Conservation (phyloP, 1,140 invertebrate species). For the Globodera ellingtonae region DNA sequence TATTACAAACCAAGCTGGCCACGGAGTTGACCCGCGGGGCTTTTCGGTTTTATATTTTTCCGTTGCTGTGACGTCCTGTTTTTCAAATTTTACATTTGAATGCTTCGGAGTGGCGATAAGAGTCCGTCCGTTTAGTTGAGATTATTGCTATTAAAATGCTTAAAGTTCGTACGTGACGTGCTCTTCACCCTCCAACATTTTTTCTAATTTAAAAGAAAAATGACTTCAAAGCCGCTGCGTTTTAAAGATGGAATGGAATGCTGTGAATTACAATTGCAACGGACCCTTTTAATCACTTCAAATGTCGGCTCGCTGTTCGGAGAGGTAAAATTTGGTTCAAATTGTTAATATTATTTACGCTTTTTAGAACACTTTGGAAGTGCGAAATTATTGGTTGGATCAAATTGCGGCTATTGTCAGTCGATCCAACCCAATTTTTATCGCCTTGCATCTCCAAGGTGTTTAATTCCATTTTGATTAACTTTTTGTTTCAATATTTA, state of each 20-base stretch:
- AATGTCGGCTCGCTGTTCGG: constrained; percentile 50
- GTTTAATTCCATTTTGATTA: neutral
- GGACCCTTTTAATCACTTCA: constrained; percentile 40
- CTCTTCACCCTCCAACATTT: no score
- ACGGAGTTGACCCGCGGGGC: no score
- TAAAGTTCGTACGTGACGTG: no score
- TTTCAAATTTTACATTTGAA: no score
- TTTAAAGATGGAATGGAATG: neutral
- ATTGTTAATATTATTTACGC: neutral
- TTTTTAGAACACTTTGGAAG: constrained; percentile 31
- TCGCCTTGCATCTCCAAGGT: constrained; percentile 25
- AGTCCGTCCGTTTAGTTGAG: no score
- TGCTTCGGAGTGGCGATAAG: no score
- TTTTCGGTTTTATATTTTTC: no score
- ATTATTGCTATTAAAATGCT: no score
- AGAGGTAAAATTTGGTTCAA: constrained; percentile 24
- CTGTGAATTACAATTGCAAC: neutral
- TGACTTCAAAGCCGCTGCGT: neutral
- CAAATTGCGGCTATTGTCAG: constrained; percentile 22
- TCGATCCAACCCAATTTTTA: neutral
- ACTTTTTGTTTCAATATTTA: neutral
- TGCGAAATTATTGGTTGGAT: constrained; percentile 32
- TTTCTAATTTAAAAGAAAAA: no score
- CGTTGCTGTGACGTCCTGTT: no score
- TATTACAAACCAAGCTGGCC: no score